Conservation (phyloP, 2,888 invertebrate species). For the Plebejus melissa region DNA sequence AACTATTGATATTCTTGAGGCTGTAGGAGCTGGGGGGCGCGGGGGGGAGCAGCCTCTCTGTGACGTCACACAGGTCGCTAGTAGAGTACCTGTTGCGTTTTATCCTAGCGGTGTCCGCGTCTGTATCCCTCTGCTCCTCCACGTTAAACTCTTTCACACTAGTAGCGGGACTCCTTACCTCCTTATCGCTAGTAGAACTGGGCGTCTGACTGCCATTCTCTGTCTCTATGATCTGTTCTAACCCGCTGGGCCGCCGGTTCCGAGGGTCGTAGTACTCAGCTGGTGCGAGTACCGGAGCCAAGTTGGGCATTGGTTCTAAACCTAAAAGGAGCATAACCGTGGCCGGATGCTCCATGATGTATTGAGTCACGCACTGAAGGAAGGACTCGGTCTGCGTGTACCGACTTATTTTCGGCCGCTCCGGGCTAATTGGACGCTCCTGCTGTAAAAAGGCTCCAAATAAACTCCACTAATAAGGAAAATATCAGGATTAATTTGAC, state of each 20-base stretch:
- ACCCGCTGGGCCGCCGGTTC: constrained; percentile 59
- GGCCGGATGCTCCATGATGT: constrained; percentile 85
- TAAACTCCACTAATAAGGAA: constrained; percentile 28
- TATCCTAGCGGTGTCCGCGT: constrained; percentile 57
- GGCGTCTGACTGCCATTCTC: constrained; percentile 69
- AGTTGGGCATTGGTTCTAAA: constrained; percentile 80
- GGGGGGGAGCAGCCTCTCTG: constrained; percentile 76
- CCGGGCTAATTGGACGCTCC: constrained; percentile 63
- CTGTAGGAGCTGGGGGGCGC: constrained; percentile 82
- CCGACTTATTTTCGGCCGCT: constrained; percentile 60
- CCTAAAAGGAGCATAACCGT: constrained; percentile 86
- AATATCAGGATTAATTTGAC: background rate
- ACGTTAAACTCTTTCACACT: constrained; percentile 57
- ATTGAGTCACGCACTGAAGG: constrained; percentile 80
- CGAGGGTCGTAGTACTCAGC: constrained; percentile 70
- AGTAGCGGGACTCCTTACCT: constrained; percentile 53
- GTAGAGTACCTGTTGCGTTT: constrained; percentile 82
- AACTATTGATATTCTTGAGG: constrained; percentile 76
- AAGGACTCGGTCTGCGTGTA: constrained; percentile 83
- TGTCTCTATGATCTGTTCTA: constrained; percentile 70
- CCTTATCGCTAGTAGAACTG: constrained; percentile 62
- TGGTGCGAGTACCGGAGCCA: constrained; percentile 62
- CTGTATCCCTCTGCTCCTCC: constrained; percentile 57
- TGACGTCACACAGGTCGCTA: constrained; percentile 82
- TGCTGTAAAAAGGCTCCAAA: constrained; percentile 46